These are phyloP conservation scores for Amblyteles armatorius DNA, from an alignment of 2,888 invertebrate genomes.

Conservation along the genomic window DNA sequence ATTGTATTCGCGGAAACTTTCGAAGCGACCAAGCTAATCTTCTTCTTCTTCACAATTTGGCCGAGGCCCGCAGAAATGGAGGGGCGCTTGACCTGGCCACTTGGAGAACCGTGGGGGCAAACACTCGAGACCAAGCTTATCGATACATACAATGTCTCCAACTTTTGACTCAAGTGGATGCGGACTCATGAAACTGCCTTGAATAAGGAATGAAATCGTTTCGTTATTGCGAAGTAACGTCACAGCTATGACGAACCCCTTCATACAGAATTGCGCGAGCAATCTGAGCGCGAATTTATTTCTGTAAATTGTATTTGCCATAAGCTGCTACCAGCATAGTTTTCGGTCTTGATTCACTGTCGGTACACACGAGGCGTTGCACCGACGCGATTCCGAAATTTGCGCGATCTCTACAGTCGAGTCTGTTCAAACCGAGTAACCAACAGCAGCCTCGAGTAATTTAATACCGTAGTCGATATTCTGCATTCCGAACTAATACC, in stretches of 20 bases:
- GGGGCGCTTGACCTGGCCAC: no score
- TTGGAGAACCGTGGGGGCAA: no score
- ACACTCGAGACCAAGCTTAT: background rate
- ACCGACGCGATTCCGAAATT: background rate
- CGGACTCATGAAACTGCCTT: no score
- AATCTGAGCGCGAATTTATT: no score
- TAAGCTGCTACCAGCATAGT: background rate
- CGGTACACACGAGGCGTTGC: background rate
- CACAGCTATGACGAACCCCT: no score
- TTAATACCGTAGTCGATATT: conserved; percentile 17
- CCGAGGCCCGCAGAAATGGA: no score
- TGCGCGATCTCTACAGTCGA: background rate
- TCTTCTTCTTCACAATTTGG: no score
- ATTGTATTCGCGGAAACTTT: background rate
- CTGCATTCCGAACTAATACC: conserved; percentile 11
- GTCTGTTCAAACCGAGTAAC: background rate
- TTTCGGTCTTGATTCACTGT: background rate
- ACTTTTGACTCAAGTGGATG: no score
- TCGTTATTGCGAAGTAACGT: no score
- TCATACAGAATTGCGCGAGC: no score
- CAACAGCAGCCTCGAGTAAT: conserved; percentile 32
- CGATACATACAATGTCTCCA: background rate
- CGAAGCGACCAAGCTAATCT: background rate
- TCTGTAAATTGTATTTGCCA: background rate
- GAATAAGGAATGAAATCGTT: no score